Base-by-base conservation (phyloP, 2,888 invertebrate genomes). In the Lordiphosa andalusiaca region DNA sequence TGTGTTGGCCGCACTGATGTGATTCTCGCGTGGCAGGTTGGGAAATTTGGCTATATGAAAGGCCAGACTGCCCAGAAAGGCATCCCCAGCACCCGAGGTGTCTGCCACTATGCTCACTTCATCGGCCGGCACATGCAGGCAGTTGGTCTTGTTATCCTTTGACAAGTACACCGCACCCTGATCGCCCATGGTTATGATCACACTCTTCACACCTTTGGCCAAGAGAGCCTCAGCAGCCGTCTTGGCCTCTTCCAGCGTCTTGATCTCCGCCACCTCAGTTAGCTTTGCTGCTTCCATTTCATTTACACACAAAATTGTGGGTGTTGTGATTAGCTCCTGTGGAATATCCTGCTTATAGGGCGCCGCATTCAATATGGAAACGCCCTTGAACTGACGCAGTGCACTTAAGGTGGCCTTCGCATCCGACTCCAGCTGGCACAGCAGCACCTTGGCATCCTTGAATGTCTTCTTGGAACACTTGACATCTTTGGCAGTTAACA, bases 1-100 rank as follows among this genome's bases (percentile, higher is more conserved):
- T 62, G 91, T 88, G 85, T 95, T 95, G 1, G 97, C 93, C 52
- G 94, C 93, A 64, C 91, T 91, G 49, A 98, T 92, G 69, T 93
- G 91, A 86, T 95, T 93, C 78, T 92, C 90, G 60, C 96, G 88
- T 0, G 92, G 86, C 30, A 93, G 85, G 37, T 92, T 84, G 10
- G 92, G 92, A 69, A 92, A 89, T 49, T 91, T 90, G 0, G 95
- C 92, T 60, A 96, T 88, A 81, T 93, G 94, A 84, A 92, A 95
- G 1, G 96, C 97, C 63, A 99, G 89, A 6, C 96, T 94, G 13
- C 99, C 99, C 63, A 98, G 93, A 90, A 99, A 99, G 13, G 97
- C 95, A 90, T 99, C 98, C 2, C 98, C 98, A 48, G 98, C 98
- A 16, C 98, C 98, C 0, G 96, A 96, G 13, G 96, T 95, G 88